Evolutionary conservation across 2,888 invertebrate species (phyloP).

Genomic region (Scaptomyza tumidula): DNA sequence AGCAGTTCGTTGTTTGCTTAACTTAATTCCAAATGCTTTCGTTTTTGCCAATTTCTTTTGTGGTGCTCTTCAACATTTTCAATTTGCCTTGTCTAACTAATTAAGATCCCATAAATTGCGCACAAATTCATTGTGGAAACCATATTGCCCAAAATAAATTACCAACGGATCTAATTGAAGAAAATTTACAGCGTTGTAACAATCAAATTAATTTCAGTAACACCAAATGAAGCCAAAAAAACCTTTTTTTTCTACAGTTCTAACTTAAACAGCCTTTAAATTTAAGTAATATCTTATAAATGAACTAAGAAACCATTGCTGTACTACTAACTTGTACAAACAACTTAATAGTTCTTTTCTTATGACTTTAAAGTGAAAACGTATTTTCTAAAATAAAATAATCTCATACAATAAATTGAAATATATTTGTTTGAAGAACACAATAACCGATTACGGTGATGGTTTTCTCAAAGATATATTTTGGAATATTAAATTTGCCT

Average conservation of each 20-base stretch:
- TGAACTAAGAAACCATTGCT: too few species aligned
- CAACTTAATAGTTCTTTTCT: background rate
- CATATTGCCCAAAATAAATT: conserved; percentile 1
- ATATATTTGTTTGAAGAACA: conserved; percentile 5
- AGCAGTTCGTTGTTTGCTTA: conserved; percentile 49
- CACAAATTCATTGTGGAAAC: conserved; percentile 27
- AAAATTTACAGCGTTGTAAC: background rate
- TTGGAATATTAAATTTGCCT: background rate
- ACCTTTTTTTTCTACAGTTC: background rate
- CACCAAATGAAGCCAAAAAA: background rate
- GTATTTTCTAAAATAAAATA: background rate
- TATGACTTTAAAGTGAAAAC: background rate
- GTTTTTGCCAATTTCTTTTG: conserved; percentile 48
- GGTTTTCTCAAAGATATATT: background rate
- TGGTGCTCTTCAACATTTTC: conserved; percentile 35
- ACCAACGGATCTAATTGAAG: background rate
- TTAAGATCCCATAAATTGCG: conserved; percentile 33
- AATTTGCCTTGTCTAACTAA: conserved; percentile 37
- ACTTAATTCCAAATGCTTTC: conserved; percentile 49
- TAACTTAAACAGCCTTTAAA: background rate
- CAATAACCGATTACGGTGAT: background rate
- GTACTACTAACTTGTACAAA: too few species aligned
- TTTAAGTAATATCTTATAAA: background rate
- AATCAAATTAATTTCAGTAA: background rate
- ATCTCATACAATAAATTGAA: background rate